Evolutionary conservation across 2,888 invertebrate species (phyloP).

Genomic region (Argyresthia goedartella): DNA sequence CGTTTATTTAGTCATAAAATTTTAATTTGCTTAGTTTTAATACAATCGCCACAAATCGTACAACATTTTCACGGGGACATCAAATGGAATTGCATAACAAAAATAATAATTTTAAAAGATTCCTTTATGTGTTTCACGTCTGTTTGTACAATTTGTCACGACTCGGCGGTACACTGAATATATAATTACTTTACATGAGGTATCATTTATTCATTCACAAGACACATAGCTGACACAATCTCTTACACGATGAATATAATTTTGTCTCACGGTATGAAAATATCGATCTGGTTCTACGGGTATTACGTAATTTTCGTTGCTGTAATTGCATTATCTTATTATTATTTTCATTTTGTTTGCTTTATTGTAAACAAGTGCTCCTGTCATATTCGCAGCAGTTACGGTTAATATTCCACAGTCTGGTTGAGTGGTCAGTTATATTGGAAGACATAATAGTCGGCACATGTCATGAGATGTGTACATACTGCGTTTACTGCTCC

Average conservation of each 20-base stretch:
- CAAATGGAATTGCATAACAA: neutral
- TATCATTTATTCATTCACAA: constrained; percentile 1
- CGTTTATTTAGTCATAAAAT: neutral
- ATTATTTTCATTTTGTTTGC: neutral
- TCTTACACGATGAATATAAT: neutral
- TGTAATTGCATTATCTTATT: neutral
- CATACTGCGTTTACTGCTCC: neutral
- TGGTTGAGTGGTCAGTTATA: neutral
- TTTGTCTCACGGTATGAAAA: constrained; percentile 17
- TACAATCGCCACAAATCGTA: neutral
- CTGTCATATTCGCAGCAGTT: neutral
- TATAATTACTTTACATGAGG: constrained; percentile 1
- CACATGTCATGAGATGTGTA: neutral
- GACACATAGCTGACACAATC: constrained; percentile 4
- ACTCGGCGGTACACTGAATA: neutral
- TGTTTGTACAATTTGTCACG: neutral
- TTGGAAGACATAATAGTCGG: constrained; percentile 1
- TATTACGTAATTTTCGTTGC: constrained; percentile 8
- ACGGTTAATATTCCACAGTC: neutral
- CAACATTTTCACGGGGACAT: neutral
- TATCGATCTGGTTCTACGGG: constrained; percentile 27
- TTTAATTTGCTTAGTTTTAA: neutral
- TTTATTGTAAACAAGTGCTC: neutral
- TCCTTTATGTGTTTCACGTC: neutral
- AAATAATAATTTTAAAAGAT: neutral